Percentiles rank a stretch among this genome's conserved stretches.
phyloP scores from a whole-genome alignment of 2,113 vertebrate species.

The Hippocampus zosterae region DNA sequence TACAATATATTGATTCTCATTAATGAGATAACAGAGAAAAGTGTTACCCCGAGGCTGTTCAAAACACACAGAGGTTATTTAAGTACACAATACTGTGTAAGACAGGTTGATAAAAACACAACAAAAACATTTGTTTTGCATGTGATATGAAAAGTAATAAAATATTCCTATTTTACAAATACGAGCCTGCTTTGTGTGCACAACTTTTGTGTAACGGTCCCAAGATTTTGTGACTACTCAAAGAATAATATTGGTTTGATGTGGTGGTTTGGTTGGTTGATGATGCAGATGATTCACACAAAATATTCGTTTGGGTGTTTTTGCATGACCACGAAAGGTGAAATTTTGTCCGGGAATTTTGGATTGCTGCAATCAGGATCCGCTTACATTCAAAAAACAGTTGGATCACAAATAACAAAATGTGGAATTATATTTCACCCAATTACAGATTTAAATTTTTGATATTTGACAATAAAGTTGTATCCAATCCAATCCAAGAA shows the following conservation, averaged over 20 bases:
- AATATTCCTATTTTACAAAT: not conserved
- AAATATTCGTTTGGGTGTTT: not conserved
- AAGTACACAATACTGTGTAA: not conserved
- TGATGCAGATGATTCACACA: not conserved
- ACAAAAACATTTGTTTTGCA: not conserved
- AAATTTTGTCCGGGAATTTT: not conserved
- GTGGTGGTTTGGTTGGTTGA: not conserved
- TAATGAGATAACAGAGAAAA: not conserved
- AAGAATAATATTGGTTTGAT: not conserved
- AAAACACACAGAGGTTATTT: not conserved
- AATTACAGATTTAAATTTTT: no score
- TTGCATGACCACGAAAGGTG: not conserved
- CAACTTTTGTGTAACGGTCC: not conserved
- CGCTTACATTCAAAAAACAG: no score
- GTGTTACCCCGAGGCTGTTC: not conserved
- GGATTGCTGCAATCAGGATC: no score
- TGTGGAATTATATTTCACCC: no score
- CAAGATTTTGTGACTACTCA: not conserved
- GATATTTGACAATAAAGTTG: no score
- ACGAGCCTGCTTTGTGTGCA: not conserved
- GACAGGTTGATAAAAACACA: not conserved
- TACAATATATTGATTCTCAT: not conserved
- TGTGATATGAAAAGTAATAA: not conserved
- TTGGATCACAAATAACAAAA: no score
- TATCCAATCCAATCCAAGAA: no score